A percentile compares a stretch with the other conserved stretches of the same genome.
These are phyloP conservation scores for Scolopax bukidnonensis DNA, from an alignment of 2,797 vertebrate species.

Conservation along the genomic window DNA sequence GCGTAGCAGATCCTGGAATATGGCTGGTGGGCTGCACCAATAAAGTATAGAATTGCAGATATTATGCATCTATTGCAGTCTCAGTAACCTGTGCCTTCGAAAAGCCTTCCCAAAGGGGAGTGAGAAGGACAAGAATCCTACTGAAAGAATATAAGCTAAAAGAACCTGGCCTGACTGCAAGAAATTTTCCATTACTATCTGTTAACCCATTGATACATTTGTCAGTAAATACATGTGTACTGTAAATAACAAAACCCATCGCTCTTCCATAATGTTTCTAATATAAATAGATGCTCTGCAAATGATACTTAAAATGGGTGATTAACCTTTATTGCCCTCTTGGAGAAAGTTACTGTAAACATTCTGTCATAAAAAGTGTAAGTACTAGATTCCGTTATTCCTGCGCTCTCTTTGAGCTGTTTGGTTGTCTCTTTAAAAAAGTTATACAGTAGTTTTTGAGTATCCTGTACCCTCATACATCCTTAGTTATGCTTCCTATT, in stretches of 20 bases:
- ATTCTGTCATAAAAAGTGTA: background rate
- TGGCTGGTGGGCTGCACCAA: background rate
- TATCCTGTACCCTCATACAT: background rate
- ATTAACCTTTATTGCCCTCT: background rate
- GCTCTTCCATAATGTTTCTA: background rate
- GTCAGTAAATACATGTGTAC: background rate
- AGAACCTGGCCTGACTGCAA: background rate
- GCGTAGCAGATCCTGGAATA: background rate
- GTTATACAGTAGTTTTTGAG: background rate
- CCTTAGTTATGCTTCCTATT: background rate
- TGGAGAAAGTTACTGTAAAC: background rate
- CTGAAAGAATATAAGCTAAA: background rate
- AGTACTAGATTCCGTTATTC: background rate
- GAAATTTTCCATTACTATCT: background rate
- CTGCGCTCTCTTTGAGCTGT: background rate
- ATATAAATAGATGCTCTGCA: background rate
- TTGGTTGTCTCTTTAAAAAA: background rate
- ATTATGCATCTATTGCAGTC: background rate
- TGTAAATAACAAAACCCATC: background rate
- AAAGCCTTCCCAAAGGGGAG: background rate
- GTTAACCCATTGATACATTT: background rate
- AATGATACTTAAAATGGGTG: background rate
- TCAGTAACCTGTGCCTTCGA: background rate
- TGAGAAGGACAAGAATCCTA: background rate
- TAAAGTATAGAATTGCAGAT: background rate